Conservation (phyloP, 2,113 vertebrate species). For the Trogon melanurus region DNA sequence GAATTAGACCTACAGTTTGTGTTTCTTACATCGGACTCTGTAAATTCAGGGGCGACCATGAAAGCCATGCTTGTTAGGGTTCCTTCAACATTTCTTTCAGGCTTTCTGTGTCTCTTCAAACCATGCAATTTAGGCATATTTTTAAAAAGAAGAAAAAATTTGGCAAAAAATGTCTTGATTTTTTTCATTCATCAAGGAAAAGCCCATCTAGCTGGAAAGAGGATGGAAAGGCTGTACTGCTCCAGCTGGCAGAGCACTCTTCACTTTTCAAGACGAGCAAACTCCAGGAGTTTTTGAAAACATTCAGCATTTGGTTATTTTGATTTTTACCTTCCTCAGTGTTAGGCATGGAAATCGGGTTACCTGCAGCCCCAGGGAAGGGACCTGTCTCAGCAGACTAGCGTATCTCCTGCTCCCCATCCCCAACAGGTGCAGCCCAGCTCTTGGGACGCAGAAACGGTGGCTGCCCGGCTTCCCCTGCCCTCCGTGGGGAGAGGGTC, state of each 20-base stretch:
- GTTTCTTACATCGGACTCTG: not conserved
- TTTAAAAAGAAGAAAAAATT: not conserved
- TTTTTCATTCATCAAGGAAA: not conserved
- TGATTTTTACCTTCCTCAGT: not conserved
- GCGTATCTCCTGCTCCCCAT: fast-evolving
- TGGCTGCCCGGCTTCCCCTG: not conserved
- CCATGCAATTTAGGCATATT: not conserved
- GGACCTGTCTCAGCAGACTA: not conserved
- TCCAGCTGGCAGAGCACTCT: not conserved
- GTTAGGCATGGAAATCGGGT: not conserved
- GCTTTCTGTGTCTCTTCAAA: not conserved
- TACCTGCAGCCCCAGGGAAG: not conserved
- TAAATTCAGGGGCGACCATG: not conserved
- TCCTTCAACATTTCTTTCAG: not conserved
- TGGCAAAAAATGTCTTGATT: not conserved
- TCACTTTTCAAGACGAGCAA: not conserved
- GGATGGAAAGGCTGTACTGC: not conserved
- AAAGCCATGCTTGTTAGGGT: not conserved
- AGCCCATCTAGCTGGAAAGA: not conserved
- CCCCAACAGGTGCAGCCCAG: not conserved
- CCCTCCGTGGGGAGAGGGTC: not conserved
- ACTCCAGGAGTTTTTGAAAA: not conserved
- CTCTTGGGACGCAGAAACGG: fast-evolving
- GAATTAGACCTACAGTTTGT: not conserved
- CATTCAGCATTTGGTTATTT: not conserved